These are phyloP conservation scores for Thysanoteuthis rhombus DNA, from an alignment of 2,888 invertebrate species.

Conservation along the genomic window DNA sequence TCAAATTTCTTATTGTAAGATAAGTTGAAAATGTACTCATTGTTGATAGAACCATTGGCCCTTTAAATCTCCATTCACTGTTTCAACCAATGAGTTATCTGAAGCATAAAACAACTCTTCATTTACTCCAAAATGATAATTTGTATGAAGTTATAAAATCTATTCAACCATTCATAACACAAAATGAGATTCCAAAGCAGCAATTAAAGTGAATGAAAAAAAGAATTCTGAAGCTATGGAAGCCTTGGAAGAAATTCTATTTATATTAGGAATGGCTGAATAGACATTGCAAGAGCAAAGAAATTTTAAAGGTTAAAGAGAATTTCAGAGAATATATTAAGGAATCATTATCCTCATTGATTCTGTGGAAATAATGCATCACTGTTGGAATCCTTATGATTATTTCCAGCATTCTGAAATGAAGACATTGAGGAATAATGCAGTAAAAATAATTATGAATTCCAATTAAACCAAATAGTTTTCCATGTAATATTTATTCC, in stretches of 20 bases:
- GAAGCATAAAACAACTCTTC: background rate
- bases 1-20: no score
- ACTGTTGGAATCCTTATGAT: background rate
- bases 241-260: background rate
- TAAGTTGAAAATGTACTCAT: no score
- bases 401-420: background rate
- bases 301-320: background rate
- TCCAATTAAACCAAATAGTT: background rate
- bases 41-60: background rate
- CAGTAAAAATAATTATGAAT: background rate
- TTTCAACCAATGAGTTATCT: background rate
- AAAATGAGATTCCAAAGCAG: background rate
- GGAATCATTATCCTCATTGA: background rate
- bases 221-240: background rate
- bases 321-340: background rate
- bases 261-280: slow-evolving; percentile 12
- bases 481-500: background rate
- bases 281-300: background rate
- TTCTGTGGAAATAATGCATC: background rate
- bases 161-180: background rate
- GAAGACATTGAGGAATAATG: background rate
- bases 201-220: background rate
- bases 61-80: background rate
- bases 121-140: background rate
- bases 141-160: background rate